Conservation (phyloP, 1,140 invertebrate genomes). For the Atopsyche davidsoni region DNA sequence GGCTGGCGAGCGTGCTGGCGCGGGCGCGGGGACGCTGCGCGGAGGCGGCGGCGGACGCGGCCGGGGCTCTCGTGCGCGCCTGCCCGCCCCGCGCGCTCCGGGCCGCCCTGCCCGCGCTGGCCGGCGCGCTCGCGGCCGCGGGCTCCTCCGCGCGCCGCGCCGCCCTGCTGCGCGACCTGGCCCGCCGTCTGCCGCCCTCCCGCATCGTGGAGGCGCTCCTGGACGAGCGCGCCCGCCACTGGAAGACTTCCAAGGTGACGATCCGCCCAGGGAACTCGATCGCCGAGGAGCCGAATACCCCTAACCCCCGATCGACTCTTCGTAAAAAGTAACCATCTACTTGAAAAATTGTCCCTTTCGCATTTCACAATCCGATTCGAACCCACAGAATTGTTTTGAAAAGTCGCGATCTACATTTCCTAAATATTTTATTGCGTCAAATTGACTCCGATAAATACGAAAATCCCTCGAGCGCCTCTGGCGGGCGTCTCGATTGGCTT, state of each 20-base stretch:
- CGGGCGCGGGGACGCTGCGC: conserved; percentile 16
- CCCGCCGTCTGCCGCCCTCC: conserved; percentile 45
- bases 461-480: too few species aligned
- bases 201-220: conserved; percentile 57
- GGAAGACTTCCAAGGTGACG: conserved; percentile 56
- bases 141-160: conserved; percentile 6
- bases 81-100: conserved; percentile 1
- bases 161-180: conserved; percentile 16
- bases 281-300: too few species aligned
- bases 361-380: too few species aligned
- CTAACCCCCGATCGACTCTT: too few species aligned
- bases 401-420: too few species aligned
- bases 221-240: conserved; percentile 56
- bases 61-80: conserved; percentile 7
- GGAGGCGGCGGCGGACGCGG: conserved; percentile 9
- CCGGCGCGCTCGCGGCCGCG: conserved; percentile 11
- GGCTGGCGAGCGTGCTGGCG: conserved; percentile 10
- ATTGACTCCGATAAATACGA: too few species aligned
- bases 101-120: conserved; percentile 12
- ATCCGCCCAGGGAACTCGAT: not conserved
- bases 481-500: too few species aligned
- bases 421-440: too few species aligned
- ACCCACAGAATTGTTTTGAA: too few species aligned
- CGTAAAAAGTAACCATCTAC: too few species aligned
- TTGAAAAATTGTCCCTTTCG: too few species aligned